phyloP scores from a whole-genome alignment of 2,797 vertebrate species.

The Peromyscus melanophrys region DNA sequence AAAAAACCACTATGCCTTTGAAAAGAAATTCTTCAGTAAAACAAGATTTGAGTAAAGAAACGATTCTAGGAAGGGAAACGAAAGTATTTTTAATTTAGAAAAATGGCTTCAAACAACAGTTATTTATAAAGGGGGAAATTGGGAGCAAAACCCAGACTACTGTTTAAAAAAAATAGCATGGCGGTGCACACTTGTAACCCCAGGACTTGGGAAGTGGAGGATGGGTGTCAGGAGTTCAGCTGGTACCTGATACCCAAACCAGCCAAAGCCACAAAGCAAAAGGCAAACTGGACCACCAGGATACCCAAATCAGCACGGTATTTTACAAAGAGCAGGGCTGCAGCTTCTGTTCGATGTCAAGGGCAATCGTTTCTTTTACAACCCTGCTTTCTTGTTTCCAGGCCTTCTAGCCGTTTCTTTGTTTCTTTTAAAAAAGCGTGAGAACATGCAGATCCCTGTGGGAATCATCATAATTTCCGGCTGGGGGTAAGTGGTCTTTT shows the following conservation, averaged over 20 bases:
- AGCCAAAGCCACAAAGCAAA: background rate
- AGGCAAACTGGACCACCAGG: background rate
- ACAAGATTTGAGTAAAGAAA: slow-evolving; percentile 44
- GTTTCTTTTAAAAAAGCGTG: slow-evolving; percentile 92
- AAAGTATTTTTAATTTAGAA: slow-evolving; percentile 53
- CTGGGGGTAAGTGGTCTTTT: slow-evolving; percentile 95
- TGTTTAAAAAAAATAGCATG: background rate
- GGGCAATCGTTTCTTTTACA: slow-evolving; percentile 43
- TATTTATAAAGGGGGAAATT: slow-evolving; percentile 57
- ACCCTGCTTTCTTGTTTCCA: slow-evolving; percentile 85
- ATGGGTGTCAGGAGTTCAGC: background rate
- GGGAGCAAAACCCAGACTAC: slow-evolving; percentile 4
- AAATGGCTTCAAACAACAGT: slow-evolving; percentile 38
- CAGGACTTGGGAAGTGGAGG: background rate
- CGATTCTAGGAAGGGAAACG: background rate
- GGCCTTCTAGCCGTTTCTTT: slow-evolving; percentile 96
- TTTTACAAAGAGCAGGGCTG: background rate
- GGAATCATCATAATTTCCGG: slow-evolving; percentile 93
- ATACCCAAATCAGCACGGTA: accelerated
- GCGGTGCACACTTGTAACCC: background rate
- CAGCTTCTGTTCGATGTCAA: background rate
- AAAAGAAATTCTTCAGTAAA: slow-evolving; percentile 50
- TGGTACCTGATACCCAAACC: background rate
- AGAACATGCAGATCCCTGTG: slow-evolving; percentile 91
- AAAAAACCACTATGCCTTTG: slow-evolving; percentile 11